These are phyloP conservation scores for Aphyosemion australe DNA, from an alignment of 2,113 vertebrate genomes.

Conservation along the genomic window DNA sequence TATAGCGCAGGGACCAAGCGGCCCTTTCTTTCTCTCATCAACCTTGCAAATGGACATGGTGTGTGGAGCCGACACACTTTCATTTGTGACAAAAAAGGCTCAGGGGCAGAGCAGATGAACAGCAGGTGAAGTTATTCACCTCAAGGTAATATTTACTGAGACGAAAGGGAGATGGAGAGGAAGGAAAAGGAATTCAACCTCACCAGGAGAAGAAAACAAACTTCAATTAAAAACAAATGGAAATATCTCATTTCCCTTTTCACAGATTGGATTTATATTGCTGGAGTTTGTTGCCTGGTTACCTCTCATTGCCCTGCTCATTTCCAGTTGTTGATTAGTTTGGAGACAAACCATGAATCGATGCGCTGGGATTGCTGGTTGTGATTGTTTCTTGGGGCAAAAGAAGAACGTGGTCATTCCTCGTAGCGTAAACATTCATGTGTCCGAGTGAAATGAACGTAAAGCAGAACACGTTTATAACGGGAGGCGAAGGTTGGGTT, in stretches of 20 bases:
- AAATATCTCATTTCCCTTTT: conserved; percentile 74
- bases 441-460: conserved; percentile 17
- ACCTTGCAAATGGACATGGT: conserved; percentile 51
- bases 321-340: conserved; percentile 71
- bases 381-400: conserved; percentile 52
- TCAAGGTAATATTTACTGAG: conserved; percentile 50
- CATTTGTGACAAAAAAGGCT: conserved; percentile 47
- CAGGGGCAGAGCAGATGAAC: conserved; percentile 37
- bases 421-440: neutral
- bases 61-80: conserved; percentile 47
- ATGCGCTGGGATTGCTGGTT: conserved; percentile 33
- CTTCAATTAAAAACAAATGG: conserved; percentile 75
- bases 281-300: conserved; percentile 65
- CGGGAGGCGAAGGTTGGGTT: neutral
- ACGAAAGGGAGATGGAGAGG: conserved; percentile 1
- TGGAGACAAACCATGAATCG: conserved; percentile 64
- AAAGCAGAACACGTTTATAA: conserved; percentile 16
- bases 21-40: conserved; percentile 37
- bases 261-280: conserved; percentile 73
- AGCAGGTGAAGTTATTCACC: conserved; percentile 54
- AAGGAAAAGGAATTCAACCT: conserved; percentile 19
- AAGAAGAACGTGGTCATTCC: neutral
- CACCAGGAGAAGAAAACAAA: conserved; percentile 48
- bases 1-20: conserved; percentile 42
- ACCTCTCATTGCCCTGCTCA: conserved; percentile 65